phyloP scores from a whole-genome alignment of 2,888 invertebrate genomes.

The Ctena decussata region DNA sequence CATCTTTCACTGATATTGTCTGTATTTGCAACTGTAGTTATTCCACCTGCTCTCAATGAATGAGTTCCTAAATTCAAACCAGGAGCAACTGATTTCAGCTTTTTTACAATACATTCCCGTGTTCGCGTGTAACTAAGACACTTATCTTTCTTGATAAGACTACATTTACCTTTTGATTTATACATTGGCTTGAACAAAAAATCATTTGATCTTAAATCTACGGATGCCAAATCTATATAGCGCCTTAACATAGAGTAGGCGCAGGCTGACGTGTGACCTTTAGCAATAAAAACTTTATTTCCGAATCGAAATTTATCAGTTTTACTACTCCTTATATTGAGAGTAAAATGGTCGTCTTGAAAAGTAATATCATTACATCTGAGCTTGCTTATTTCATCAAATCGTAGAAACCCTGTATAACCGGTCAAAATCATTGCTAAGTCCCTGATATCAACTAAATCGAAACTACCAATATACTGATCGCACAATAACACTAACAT shows the following conservation, averaged over 20 bases:
- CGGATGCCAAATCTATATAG: too few relatives aligned
- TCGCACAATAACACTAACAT: constrained; percentile 39
- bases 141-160: too few relatives aligned
- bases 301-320: constrained; percentile 31
- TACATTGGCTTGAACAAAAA: constrained; percentile 39
- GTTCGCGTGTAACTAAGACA: constrained; percentile 33
- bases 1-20: constrained; percentile 11
- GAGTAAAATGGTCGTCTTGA: constrained; percentile 18
- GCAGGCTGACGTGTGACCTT: constrained; percentile 33
- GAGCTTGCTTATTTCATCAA: constrained; percentile 19
- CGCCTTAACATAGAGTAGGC: constrained; percentile 20
- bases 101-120: constrained; percentile 29
- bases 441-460: constrained; percentile 20
- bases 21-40: constrained; percentile 16
- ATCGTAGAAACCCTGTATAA: constrained; percentile 20
- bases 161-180: constrained; percentile 4
- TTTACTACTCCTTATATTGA: constrained; percentile 33
- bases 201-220: constrained; percentile 7
- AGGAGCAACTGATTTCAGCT: constrained; percentile 25
- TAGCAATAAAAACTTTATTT: constrained; percentile 16
- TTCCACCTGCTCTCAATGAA: constrained; percentile 17
- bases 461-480: not conserved
- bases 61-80: constrained; percentile 15
- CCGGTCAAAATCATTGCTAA: constrained; percentile 11
- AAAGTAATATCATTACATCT: constrained; percentile 25